phyloP scores from a whole-genome alignment of 2,888 invertebrate genomes.

The Cantharis rufa region DNA sequence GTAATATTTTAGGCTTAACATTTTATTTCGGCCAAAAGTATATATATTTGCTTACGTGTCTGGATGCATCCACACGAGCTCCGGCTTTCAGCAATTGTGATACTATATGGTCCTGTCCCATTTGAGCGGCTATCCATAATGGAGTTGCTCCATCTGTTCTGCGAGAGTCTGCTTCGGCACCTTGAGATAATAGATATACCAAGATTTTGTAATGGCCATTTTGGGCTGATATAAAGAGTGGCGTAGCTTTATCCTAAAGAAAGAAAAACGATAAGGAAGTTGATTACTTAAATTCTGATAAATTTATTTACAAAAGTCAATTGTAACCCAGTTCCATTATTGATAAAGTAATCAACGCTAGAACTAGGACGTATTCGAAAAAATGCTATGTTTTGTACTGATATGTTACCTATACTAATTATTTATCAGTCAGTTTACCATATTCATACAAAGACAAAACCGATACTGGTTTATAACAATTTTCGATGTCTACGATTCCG shows the following conservation, averaged over 20 bases:
- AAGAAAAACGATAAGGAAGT: too few relatives aligned
- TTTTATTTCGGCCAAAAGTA: neutral
- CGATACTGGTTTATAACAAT: neutral
- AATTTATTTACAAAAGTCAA: too few relatives aligned
- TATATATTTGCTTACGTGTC: slow-evolving; percentile 66
- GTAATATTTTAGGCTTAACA: slow-evolving; percentile 8
- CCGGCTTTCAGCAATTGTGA: slow-evolving; percentile 77
- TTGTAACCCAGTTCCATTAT: too few relatives aligned
- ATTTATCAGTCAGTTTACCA: too few relatives aligned
- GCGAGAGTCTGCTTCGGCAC: slow-evolving; percentile 73
- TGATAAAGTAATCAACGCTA: neutral
- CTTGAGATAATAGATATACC: slow-evolving; percentile 70
- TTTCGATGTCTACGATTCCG: too few relatives aligned
- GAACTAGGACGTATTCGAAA: neutral
- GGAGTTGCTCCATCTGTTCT: slow-evolving; percentile 86
- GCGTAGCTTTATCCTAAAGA: slow-evolving; percentile 83
- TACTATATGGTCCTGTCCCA: slow-evolving; percentile 87
- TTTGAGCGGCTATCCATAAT: slow-evolving; percentile 94
- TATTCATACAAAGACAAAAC: neutral
- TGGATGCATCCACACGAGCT: slow-evolving; percentile 76
- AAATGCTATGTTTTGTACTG: too few relatives aligned
- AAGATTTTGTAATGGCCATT: slow-evolving; percentile 88
- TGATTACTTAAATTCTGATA: too few relatives aligned
- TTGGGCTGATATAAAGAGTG: slow-evolving; percentile 91
- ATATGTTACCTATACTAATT: too few relatives aligned